Conservation (phyloP, 2,113 vertebrate genomes). For the Picathartes gymnocephalus region DNA sequence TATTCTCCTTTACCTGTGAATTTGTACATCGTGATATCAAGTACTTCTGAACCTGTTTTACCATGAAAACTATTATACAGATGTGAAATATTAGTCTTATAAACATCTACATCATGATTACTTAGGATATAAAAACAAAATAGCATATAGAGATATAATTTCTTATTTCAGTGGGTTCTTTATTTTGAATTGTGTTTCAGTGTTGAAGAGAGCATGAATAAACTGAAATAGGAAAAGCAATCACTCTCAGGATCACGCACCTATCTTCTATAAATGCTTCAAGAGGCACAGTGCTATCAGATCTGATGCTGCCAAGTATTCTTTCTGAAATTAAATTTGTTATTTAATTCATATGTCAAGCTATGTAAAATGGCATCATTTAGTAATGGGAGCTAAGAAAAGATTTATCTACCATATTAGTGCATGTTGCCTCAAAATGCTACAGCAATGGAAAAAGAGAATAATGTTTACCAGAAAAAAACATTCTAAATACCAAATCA, state of each 20-base stretch:
- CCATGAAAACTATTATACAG: neutral
- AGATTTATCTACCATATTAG: slow-evolving; percentile 13
- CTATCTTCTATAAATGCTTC: slow-evolving; percentile 9
- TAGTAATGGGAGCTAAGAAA: slow-evolving; percentile 25
- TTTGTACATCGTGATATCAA: fast-evolving
- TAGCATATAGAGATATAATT: neutral
- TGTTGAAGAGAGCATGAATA: neutral
- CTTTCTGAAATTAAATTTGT: slow-evolving; percentile 18
- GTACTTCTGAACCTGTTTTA: neutral
- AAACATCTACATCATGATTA: fast-evolving
- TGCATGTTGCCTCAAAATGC: neutral
- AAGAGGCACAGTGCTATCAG: neutral
- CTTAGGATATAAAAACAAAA: neutral
- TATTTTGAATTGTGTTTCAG: neutral
- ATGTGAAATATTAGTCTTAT: neutral
- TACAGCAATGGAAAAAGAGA: neutral
- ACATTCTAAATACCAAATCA: neutral
- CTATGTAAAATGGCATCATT: neutral
- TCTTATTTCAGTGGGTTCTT: neutral
- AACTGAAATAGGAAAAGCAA: neutral
- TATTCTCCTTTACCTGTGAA: neutral
- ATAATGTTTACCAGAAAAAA: neutral
- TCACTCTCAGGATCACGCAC: neutral
- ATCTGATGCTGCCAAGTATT: neutral
- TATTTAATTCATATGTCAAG: slow-evolving; percentile 23